phyloP scores from a whole-genome alignment of 2,888 invertebrate genomes.

The Tupiocoris notatus region DNA sequence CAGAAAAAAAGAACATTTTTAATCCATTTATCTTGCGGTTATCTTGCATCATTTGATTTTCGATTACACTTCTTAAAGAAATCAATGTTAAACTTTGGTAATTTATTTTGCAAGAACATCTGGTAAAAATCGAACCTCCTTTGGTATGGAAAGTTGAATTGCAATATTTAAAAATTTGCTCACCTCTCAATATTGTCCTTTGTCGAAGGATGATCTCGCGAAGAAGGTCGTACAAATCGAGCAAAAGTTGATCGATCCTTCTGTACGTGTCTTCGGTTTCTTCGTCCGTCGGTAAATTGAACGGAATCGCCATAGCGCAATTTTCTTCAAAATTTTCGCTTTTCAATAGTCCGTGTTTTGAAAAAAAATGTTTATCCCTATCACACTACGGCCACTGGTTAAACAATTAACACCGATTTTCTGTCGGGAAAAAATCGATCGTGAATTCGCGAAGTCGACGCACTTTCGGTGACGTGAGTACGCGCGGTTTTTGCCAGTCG shows the following conservation, averaged over 20 bases:
- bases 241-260: constrained; percentile 60
- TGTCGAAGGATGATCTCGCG: constrained; percentile 57
- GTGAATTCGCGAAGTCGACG: background rate
- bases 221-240: constrained; percentile 60
- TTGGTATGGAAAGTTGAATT: too few species aligned
- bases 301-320: constrained; percentile 64
- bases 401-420: background rate
- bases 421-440: background rate
- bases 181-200: constrained; percentile 40
- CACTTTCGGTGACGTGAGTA: too few species aligned
- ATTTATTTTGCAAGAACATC: too few species aligned
- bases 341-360: background rate
- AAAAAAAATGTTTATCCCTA: constrained; percentile 7
- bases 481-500: background rate
- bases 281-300: constrained; percentile 61
- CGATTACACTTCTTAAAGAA: too few species aligned
- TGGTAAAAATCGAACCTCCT: too few species aligned
- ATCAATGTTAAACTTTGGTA: too few species aligned
- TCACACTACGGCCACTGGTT: background rate
- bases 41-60: too few species aligned
- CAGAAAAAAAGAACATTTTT: too few species aligned
- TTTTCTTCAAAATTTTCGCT: constrained; percentile 42
- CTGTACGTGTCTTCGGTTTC: constrained; percentile 61
- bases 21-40: too few species aligned
- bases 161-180: too few species aligned